Evolutionary conservation across 2,797 vertebrate genomes (phyloP).

Genomic region (Tokudaia muenninki): DNA sequence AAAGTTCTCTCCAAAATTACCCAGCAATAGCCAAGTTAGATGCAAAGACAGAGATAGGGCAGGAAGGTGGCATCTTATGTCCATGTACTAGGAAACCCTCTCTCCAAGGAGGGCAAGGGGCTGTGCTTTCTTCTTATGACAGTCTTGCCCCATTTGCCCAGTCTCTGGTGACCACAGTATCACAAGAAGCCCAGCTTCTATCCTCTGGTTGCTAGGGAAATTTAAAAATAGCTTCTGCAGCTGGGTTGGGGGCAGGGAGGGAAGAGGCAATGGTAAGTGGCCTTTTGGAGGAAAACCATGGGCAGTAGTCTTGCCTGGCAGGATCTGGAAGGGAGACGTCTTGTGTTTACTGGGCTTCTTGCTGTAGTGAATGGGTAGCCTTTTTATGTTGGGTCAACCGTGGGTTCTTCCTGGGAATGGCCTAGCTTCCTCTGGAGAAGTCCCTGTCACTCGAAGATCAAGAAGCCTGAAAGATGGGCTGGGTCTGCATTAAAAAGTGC

Average conservation of each 20-base stretch:
- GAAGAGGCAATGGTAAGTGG: slow-evolving; percentile 74
- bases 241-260: slow-evolving; percentile 45
- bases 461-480: not conserved
- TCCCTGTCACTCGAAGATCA: not conserved
- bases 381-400: slow-evolving; percentile 44
- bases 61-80: not conserved
- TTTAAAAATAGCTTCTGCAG: slow-evolving; percentile 85
- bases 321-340: not conserved
- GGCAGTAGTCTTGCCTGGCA: not conserved
- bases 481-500: not conserved
- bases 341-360: not conserved
- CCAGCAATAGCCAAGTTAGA: not conserved
- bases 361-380: slow-evolving; percentile 62
- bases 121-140: not conserved
- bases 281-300: slow-evolving; percentile 74
- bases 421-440: slow-evolving; percentile 49
- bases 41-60: not conserved
- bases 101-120: not conserved
- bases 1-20: not conserved
- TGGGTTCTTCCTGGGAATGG: slow-evolving; percentile 45
- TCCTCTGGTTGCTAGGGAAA: slow-evolving; percentile 68
- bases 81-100: not conserved
- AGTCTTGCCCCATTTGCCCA: not conserved
- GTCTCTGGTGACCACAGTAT: not conserved
- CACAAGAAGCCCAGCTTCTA: slow-evolving; percentile 50